Evolutionary conservation across 1,140 invertebrate genomes (phyloP), one percentile per base, ranked within the genome.

Genomic region (Diachasma alloeum): DNA sequence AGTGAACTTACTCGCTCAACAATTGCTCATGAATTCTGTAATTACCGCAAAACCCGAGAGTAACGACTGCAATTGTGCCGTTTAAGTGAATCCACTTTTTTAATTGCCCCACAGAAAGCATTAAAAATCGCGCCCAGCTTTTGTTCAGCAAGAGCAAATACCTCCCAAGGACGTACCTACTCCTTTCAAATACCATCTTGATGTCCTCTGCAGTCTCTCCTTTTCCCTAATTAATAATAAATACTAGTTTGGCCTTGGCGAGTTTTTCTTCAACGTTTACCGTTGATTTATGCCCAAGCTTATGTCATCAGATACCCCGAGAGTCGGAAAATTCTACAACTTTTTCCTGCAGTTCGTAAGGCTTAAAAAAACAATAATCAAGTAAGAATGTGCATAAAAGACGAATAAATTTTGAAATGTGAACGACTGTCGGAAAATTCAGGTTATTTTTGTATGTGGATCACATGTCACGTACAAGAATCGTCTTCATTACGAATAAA

Each of bases 141-240:
- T 63, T 63, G 19, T 63, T 63, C 22, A 11, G 19, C 4, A 5
- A 0, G 24, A 24, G 59, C 1, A 63, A 26, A 63, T 63, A 11
- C 10, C 4, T 26, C 59, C 6, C 22, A 63, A 63, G 59, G 59
- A 24, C 59, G 15, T 37, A 53, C 26, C 15, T 59, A 31, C 15
- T 68, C n/a, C 31, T 68, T 39, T 68, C 15, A 66, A 26, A 26
- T 66, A 26, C 59, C 66, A 31, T 63, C 59, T 26, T 10, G 66
- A 68, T 71, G 68, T 71, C 68, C 68, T 76, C 56, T 36, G n/a
- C 42, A 31, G 69, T 71, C 53, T 44, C 68, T 46, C 70, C 70
- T 71, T 42, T 42, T 42, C 68, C 22, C 48, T 76, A 53, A 76
- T 76, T 76, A 59, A 39, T 71, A 71, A 76, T 76, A 63, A 76